Percentiles rank a stretch among this genome's conserved stretches.
Conservation (phyloP, 2,113 vertebrate species). For the Numenius arquata region DNA sequence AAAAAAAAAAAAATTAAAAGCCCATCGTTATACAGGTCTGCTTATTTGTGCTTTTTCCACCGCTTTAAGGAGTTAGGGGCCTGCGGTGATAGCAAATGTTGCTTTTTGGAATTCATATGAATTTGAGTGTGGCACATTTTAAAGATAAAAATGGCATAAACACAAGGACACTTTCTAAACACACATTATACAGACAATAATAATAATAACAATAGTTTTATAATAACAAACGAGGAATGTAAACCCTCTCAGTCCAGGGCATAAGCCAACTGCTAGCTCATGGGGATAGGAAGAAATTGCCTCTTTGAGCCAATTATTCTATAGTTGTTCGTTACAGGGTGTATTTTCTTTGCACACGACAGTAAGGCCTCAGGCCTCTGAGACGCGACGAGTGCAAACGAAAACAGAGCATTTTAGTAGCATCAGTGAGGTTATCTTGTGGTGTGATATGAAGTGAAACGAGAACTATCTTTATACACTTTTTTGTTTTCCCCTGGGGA, state of each 20-base stretch:
- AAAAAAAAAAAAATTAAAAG: not conserved
- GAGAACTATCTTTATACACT: not conserved
- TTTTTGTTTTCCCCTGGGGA: not conserved
- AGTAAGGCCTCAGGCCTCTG: not conserved
- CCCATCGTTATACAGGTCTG: not conserved
- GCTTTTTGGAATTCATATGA: not conserved
- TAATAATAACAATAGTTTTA: not conserved
- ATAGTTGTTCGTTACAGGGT: not conserved
- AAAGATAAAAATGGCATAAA: constrained; percentile 2
- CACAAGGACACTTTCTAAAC: not conserved
- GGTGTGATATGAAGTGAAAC: not conserved
- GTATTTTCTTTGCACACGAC: not conserved
- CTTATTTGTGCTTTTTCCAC: constrained; percentile 1
- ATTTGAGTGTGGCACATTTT: not conserved
- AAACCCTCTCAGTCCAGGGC: not conserved
- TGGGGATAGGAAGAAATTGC: not conserved
- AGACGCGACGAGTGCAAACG: rapidly evolving
- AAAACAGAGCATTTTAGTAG: not conserved
- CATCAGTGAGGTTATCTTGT: not conserved
- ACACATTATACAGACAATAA: not conserved
- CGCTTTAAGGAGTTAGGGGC: not conserved
- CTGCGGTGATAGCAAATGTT: not conserved
- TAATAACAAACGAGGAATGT: not conserved
- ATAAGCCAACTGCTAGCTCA: not conserved
- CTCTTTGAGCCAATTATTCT: not conserved